Base-by-base conservation (phyloP, 2,113 vertebrate genomes). In the Hyperopisus bebe region DNA sequence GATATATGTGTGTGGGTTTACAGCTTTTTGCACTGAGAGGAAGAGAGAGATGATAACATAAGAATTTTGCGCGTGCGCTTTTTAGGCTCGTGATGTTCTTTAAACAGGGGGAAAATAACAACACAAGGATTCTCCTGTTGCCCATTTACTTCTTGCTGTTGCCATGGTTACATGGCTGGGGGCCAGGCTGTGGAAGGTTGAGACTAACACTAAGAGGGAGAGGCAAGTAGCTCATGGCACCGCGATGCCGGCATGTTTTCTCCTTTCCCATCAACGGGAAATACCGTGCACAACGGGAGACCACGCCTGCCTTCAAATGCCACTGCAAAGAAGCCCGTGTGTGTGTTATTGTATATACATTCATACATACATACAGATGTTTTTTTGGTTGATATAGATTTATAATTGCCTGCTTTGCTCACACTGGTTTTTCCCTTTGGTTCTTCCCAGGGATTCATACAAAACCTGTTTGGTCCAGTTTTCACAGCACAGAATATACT, bases 151-250 rank as follows among this genome's bases (percentile, higher is more conserved):
- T 92, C 88, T 58, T 86, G 31, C 82, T 51, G 92, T 94, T 90
- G 48, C 92, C 90, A 94, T 94, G 92, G 93, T 92, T 92, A 93
- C 92, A 27, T 91, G 89, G 90, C 92, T 74, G 62, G 90, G 66
- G 91, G 90, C 92, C 91, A 92, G 89, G 86, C 89, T 86, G 86
- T 91, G 92, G 74, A 90, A 90, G 91, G 86, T 90, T 86, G 90
- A 89, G 85, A 86, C 88, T 44, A 89, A 74, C 87, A 89, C 91
- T 39, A 89, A 90, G 88, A 88, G 89, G 88, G 74, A 48, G 24
- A 88, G 80, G 87, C 42, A 80, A 87, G 27, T 89, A 55, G 90
- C 90, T 90, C 86, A n/a, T 62, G 50, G n/a, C 50, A 53, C 85
- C 39, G 82, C 82, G 35, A 90, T 62, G 51, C 70, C 50, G 51